Percentiles rank a stretch among this genome's conserved stretches.
These are phyloP conservation scores for Mionectes olivaceus DNA, from an alignment of 2,797 vertebrate species.

Conservation along the genomic window DNA sequence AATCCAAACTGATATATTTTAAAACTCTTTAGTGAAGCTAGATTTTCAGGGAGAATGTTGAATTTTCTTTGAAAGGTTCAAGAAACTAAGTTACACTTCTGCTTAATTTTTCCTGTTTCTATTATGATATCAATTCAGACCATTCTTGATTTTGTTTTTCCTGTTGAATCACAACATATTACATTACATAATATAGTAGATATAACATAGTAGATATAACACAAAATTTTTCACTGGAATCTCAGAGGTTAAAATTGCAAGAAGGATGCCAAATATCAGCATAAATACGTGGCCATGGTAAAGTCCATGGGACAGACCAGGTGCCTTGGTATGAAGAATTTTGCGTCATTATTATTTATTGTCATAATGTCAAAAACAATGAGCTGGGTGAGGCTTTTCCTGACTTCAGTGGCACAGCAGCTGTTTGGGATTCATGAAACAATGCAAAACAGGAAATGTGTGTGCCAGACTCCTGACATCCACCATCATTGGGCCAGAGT, in stretches of 20 bases:
- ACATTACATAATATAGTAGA: not conserved
- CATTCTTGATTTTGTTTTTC: not conserved
- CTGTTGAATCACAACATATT: not conserved
- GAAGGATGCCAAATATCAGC: not conserved
- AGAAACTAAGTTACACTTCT: not conserved
- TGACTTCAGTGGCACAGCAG: constrained; percentile 40
- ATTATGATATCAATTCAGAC: not conserved
- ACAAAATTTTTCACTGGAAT: not conserved
- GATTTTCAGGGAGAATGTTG: not conserved
- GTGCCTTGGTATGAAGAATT: constrained; percentile 13
- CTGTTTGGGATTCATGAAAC: constrained; percentile 50
- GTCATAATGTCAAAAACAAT: constrained; percentile 24
- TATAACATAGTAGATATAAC: not conserved
- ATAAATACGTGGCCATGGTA: not conserved
- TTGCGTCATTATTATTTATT: constrained; percentile 63
- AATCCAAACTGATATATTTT: not conserved
- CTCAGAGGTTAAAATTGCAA: not conserved
- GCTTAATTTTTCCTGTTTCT: not conserved
- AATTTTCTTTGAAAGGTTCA: not conserved
- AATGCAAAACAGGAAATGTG: constrained; percentile 64
- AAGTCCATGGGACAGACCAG: not conserved
- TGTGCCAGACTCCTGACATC: constrained; percentile 12
- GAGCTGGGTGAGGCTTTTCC: constrained; percentile 50
- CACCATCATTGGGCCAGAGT: not conserved
- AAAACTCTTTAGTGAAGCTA: not conserved